Conservation (phyloP, 2,797 vertebrate genomes). For the Prunella strophiata region DNA sequence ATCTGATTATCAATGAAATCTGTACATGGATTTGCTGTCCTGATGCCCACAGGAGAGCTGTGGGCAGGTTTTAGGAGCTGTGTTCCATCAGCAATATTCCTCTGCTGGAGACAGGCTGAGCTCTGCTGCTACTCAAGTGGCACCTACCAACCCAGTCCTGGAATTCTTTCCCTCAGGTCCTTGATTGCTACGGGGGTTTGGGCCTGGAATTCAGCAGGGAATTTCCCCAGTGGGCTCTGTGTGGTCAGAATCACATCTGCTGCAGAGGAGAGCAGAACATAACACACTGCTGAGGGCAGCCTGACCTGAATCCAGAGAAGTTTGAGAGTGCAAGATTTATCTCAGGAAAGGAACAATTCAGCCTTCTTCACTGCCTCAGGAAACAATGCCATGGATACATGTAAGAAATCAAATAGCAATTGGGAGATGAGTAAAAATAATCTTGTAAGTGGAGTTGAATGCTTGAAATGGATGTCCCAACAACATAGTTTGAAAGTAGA, state of each 20-base stretch:
- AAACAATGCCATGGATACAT: background rate
- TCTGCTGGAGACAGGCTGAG: background rate
- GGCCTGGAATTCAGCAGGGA: background rate
- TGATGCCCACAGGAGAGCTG: background rate
- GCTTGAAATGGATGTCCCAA: background rate
- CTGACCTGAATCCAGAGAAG: background rate
- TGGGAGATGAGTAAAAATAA: background rate
- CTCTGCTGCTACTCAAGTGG: background rate
- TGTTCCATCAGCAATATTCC: background rate
- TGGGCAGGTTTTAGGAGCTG: background rate
- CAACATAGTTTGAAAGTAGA: slow-evolving; percentile 16
- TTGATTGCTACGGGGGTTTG: background rate
- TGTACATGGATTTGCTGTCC: background rate
- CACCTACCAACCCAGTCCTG: background rate
- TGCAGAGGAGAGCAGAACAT: background rate
- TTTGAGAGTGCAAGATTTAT: background rate
- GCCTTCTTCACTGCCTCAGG: background rate
- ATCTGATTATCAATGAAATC: background rate
- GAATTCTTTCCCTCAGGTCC: background rate
- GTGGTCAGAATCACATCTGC: background rate
- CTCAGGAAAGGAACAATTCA: background rate
- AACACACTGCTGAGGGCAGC: background rate
- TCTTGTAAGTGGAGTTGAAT: background rate
- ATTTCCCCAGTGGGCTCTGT: background rate
- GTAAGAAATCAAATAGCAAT: background rate